Conservation (phyloP, 2,797 vertebrate species). For the Pachyuromys duprasi region DNA sequence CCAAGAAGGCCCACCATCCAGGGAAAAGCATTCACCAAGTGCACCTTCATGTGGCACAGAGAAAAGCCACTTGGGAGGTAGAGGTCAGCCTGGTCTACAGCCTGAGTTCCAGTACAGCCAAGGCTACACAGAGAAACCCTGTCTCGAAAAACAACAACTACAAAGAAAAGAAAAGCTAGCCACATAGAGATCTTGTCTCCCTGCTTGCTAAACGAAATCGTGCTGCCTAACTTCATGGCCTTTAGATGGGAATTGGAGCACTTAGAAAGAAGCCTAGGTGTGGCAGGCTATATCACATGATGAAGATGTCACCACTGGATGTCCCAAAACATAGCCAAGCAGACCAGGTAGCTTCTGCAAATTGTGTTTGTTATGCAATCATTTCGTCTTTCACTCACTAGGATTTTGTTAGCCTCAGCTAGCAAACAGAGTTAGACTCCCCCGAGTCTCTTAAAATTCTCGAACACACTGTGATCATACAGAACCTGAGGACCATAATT, state of each 20-base stretch:
- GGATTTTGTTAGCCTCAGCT: neutral
- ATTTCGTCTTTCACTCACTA: neutral
- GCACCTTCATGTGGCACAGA: neutral
- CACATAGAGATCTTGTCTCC: neutral
- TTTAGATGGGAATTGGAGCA: neutral
- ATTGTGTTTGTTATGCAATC: neutral
- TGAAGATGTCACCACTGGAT: neutral
- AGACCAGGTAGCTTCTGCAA: neutral
- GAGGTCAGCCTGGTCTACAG: no score
- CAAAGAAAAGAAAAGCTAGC: neutral
- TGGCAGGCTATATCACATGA: neutral
- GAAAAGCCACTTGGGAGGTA: neutral
- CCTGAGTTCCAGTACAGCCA: no score
- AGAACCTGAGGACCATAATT: neutral
- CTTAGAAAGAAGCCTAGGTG: neutral
- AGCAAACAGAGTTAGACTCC: neutral
- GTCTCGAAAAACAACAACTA: no score
- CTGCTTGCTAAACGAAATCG: neutral
- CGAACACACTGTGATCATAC: neutral
- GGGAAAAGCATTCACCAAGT: neutral
- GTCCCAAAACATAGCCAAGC: neutral
- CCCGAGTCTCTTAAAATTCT: neutral
- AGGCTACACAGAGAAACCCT: no score
- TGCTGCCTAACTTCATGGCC: neutral
- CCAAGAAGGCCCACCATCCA: neutral